Conservation (phyloP, 2,113 vertebrate species). For the Falcunculus frontatus region DNA sequence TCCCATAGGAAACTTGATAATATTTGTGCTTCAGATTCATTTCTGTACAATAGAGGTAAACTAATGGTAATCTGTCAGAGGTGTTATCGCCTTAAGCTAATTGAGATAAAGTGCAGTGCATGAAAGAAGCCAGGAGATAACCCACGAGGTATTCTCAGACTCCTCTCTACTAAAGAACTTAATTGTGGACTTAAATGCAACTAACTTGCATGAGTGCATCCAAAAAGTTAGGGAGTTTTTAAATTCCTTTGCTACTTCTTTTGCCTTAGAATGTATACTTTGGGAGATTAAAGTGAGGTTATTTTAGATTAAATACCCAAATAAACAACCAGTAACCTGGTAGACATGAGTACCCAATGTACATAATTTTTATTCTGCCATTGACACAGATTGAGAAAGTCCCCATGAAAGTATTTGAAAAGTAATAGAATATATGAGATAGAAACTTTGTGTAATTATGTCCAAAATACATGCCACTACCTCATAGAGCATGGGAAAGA, state of each 20-base stretch:
- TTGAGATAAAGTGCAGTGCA: background rate
- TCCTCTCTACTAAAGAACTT: background rate
- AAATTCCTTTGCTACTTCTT: background rate
- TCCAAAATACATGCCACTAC: background rate
- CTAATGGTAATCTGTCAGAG: background rate
- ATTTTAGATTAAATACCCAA: background rate
- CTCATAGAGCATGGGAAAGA: background rate
- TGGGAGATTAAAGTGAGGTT: background rate
- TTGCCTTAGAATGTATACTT: background rate
- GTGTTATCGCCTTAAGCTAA: background rate
- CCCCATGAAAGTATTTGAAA: background rate
- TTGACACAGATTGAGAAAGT: background rate
- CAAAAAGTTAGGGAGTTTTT: background rate
- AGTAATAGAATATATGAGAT: background rate
- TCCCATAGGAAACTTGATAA: background rate
- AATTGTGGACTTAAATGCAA: background rate
- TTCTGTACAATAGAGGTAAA: background rate
- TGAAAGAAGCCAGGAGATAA: background rate
- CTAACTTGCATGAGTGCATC: background rate
- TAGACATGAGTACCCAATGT: background rate
- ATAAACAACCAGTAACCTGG: background rate
- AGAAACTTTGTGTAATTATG: background rate
- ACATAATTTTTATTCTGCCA: background rate
- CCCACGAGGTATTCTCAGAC: background rate
- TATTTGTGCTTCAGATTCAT: background rate